Conservation (phyloP, 2,797 vertebrate species). For the Chaetodon trifasciatus region DNA sequence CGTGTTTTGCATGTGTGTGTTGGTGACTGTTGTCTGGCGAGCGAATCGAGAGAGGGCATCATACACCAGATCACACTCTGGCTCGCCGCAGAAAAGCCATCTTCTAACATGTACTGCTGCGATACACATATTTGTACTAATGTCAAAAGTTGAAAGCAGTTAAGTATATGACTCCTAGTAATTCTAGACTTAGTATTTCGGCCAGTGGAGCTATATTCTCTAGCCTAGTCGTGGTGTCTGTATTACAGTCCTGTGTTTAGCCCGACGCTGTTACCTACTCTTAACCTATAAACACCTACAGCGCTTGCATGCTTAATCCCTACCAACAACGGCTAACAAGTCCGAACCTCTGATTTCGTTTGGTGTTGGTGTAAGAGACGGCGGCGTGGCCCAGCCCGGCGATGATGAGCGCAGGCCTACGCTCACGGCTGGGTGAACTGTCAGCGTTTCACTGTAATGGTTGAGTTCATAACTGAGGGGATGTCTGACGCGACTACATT, state of each 20-base stretch:
- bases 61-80: constrained; percentile 67
- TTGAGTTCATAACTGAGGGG: constrained; percentile 75
- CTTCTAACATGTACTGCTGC: constrained; percentile 76
- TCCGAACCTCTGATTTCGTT: constrained; percentile 65
- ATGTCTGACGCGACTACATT: constrained; percentile 80
- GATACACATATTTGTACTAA: constrained; percentile 81
- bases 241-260: constrained; percentile 78
- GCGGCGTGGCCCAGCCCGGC: constrained; percentile 11
- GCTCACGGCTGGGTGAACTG: constrained; percentile 47
- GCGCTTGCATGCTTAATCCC: constrained; percentile 51
- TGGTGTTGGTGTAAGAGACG: constrained; percentile 68
- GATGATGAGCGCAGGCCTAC: constrained; percentile 43
- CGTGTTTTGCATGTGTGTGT: constrained; percentile 42
- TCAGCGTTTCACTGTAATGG: constrained; percentile 73
- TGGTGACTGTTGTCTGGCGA: constrained; percentile 63
- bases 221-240: constrained; percentile 77
- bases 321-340: constrained; percentile 61
- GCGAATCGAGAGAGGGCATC: constrained; percentile 74
- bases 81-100: constrained; percentile 74
- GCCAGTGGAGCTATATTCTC: constrained; percentile 78
- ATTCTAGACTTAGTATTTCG: constrained; percentile 73
- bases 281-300: constrained; percentile 69
- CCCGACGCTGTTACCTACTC: constrained; percentile 68
- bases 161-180: constrained; percentile 76
- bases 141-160: constrained; percentile 82